Conservation (phyloP, 2,888 invertebrate genomes). For the Osmoderma eremita region DNA sequence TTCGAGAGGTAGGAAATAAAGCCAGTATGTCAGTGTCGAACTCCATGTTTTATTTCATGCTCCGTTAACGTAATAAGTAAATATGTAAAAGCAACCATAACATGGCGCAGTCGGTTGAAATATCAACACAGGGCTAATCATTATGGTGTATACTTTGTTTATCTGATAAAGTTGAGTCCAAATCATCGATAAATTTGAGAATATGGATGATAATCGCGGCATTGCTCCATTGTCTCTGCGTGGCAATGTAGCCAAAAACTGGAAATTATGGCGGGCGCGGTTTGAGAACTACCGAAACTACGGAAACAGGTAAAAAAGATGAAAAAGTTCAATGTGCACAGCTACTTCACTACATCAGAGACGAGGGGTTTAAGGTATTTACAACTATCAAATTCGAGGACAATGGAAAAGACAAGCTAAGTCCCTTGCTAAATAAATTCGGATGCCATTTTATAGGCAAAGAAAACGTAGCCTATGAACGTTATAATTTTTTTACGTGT, state of each 20-base stretch:
- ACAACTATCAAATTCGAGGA: conserved; percentile 46
- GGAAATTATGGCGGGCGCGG: conserved; percentile 46
- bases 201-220: neutral
- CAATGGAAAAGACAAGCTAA: conserved; percentile 43
- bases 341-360: conserved; percentile 49
- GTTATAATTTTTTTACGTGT: conserved; percentile 47
- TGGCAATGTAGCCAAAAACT: conserved; percentile 48
- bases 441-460: conserved; percentile 48
- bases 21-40: too few species aligned
- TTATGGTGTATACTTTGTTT: too few species aligned
- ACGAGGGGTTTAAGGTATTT: conserved; percentile 49
- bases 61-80: too few species aligned
- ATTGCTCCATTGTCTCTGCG: conserved; percentile 9
- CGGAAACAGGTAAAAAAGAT: conserved; percentile 46
- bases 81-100: too few species aligned
- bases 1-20: too few species aligned
- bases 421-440: conserved; percentile 45
- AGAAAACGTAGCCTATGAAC: conserved; percentile 23
- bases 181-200: too few species aligned
- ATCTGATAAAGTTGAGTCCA: too few species aligned
- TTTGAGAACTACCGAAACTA: conserved; percentile 47
- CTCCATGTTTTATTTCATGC: too few species aligned
- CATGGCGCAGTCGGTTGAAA: too few species aligned
- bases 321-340: conserved; percentile 48
- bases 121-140: too few species aligned